Base-by-base conservation (phyloP, 2,797 vertebrate genomes). In the Gila robusta region DNA sequence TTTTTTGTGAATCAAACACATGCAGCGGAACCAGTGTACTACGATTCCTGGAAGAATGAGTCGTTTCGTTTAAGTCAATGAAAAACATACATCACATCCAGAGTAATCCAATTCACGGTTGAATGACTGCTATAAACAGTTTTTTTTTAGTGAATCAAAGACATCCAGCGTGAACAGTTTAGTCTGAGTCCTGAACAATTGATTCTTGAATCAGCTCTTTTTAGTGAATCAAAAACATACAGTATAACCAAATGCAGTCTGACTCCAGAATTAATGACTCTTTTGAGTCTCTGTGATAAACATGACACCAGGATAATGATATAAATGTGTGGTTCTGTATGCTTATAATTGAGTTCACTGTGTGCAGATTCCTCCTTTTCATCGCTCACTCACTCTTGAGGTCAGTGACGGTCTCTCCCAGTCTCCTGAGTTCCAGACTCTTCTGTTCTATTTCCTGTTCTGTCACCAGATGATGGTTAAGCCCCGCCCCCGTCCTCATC, bases 391-490 rank as follows among this genome's bases (percentile, higher is more conserved):
- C 91, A 99, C 98, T 97, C 85, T 99, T 99, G 79, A 99, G 97
- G 54, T 98, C 96, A 0, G 96, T 97, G 86, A 99, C 95, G 0
- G 97, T 98, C 89, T 99, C 97, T 87, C 97, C 98, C 1, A 99
- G 96, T 90, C 95, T 96, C 89, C 97, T 95, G 87, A 99, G 95
- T 93, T 98, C 96, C 91, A 96, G 94, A 0, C 96, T 97, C 93
- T 98, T 99, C 93, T 98, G 97, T 91, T 98, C 98, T 90, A 99
- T 96, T 23, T 98, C 97, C 44, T 97, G 97, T 87, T 95, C 96
- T 0, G 97, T 96, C 89, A 98, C 96, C 91, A 98, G 94, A 47
- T 96, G 95, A 85, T 97, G 97, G 91, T 94, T 97, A 89, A 98
- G 95, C 0, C 96, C 95, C 0, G 96, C 93, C 32, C 98, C 97